These are phyloP conservation scores for Carcinoscorpius rotundicauda DNA, from an alignment of 1,140 invertebrate genomes.

Conservation along the genomic window DNA sequence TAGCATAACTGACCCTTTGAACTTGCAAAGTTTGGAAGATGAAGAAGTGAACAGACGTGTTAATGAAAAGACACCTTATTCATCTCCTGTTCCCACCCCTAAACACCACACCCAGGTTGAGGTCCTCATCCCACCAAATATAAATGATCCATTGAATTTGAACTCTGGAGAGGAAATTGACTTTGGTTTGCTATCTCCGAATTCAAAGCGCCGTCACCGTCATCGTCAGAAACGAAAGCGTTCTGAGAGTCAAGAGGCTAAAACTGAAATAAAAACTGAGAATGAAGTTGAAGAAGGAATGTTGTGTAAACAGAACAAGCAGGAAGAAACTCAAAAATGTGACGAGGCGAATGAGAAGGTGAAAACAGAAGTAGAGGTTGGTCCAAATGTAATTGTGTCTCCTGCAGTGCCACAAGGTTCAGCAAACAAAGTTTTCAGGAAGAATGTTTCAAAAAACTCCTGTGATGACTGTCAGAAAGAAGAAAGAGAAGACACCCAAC, in stretches of 20 bases:
- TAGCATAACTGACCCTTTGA: slow-evolving; percentile 87
- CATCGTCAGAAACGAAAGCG: slow-evolving; percentile 1
- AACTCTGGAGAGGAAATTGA: slow-evolving; percentile 60
- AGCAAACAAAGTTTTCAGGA: neutral
- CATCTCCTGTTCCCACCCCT: slow-evolving; percentile 75
- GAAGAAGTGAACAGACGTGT: slow-evolving; percentile 63
- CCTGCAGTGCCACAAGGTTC: slow-evolving; percentile 64
- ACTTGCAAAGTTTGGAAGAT: slow-evolving; percentile 81
- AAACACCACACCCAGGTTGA: slow-evolving; percentile 68
- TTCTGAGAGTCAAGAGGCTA: neutral
- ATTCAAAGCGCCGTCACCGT: slow-evolving; percentile 6
- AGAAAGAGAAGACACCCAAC: no score
- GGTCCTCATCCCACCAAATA: slow-evolving; percentile 84
- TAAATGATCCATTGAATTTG: slow-evolving; percentile 78
- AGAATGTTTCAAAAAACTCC: no score
- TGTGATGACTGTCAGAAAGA: no score
- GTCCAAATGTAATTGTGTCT: slow-evolving; percentile 72
- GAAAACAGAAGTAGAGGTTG: slow-evolving; percentile 8
- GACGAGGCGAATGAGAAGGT: slow-evolving; percentile 8
- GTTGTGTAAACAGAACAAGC: slow-evolving; percentile 40
- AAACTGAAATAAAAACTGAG: neutral
- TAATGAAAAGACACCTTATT: slow-evolving; percentile 75
- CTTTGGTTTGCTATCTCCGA: slow-evolving; percentile 50
- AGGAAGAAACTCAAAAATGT: slow-evolving; percentile 37
- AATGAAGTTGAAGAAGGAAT: slow-evolving; percentile 24